phyloP scores from a whole-genome alignment of 2,113 vertebrate species.

The Chamaea fasciata region DNA sequence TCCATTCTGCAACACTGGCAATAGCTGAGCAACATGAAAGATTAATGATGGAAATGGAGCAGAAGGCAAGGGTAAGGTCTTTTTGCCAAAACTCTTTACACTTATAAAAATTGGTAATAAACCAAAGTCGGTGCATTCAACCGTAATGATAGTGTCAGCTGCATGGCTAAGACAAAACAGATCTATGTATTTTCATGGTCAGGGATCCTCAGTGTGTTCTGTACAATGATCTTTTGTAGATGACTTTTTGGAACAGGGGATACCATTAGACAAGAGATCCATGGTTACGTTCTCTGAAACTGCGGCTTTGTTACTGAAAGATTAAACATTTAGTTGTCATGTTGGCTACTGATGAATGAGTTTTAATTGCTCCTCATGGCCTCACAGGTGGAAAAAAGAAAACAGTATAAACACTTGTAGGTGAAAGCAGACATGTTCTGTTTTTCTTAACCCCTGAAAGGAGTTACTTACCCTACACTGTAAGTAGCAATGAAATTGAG shows the following conservation, averaged over 20 bases:
- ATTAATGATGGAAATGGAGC: conserved; percentile 97
- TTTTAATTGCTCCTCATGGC: background rate
- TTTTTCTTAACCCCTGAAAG: background rate
- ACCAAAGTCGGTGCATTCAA: background rate
- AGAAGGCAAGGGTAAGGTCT: conserved; percentile 90
- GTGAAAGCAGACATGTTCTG: background rate
- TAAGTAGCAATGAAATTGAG: background rate
- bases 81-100: background rate
- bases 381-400: background rate
- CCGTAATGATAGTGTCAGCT: rapidly evolving
- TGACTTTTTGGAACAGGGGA: background rate
- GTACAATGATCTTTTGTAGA: background rate
- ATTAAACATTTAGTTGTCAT: background rate
- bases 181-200: background rate
- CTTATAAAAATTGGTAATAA: background rate
- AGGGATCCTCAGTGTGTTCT: background rate
- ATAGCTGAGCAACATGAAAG: conserved; percentile 98
- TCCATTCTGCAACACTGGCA: conserved; percentile 95
- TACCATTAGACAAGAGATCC: background rate
- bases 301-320: background rate
- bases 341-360: background rate
- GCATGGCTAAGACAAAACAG: background rate
- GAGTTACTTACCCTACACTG: background rate
- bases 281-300: background rate
- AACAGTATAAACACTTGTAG: background rate